Evolutionary conservation across 2,113 vertebrate species (phyloP).

Genomic region (Pipa parva): DNA sequence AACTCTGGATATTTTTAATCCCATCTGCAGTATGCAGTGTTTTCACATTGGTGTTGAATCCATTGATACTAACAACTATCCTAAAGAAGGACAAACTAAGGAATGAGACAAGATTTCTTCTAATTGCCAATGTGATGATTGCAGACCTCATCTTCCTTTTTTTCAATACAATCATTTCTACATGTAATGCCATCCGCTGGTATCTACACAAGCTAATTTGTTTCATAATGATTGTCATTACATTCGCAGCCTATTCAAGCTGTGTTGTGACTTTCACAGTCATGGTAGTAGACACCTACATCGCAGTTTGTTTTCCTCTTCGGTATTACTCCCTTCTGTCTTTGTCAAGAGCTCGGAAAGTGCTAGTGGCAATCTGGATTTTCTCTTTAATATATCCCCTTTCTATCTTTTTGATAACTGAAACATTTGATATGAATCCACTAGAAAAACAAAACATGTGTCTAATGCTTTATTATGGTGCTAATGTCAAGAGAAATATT

Average conservation of each 20-base stretch:
- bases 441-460: slow-evolving; percentile 46
- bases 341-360: slow-evolving; percentile 47
- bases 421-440: background rate
- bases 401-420: slow-evolving; percentile 54
- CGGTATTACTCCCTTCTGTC: slow-evolving; percentile 60
- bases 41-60: slow-evolving; percentile 56
- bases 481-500: slow-evolving; percentile 11
- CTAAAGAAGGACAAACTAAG: slow-evolving; percentile 53
- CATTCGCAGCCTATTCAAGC: slow-evolving; percentile 56
- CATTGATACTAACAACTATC: slow-evolving; percentile 62
- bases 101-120: slow-evolving; percentile 66
- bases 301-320: slow-evolving; percentile 67
- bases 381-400: slow-evolving; percentile 58
- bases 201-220: slow-evolving; percentile 51
- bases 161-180: slow-evolving; percentile 55
- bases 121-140: slow-evolving; percentile 66
- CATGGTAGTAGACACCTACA: slow-evolving; percentile 69
- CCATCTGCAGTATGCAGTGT: slow-evolving; percentile 54
- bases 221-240: slow-evolving; percentile 53
- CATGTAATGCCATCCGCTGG: slow-evolving; percentile 45
- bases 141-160: slow-evolving; percentile 65
- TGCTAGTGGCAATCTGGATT: slow-evolving; percentile 59
- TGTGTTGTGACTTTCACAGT: slow-evolving; percentile 67
- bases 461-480: slow-evolving; percentile 53
- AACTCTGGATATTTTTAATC: slow-evolving; percentile 59